Base-by-base conservation (phyloP, 2,888 invertebrate species). In the Celastrina argiolus region DNA sequence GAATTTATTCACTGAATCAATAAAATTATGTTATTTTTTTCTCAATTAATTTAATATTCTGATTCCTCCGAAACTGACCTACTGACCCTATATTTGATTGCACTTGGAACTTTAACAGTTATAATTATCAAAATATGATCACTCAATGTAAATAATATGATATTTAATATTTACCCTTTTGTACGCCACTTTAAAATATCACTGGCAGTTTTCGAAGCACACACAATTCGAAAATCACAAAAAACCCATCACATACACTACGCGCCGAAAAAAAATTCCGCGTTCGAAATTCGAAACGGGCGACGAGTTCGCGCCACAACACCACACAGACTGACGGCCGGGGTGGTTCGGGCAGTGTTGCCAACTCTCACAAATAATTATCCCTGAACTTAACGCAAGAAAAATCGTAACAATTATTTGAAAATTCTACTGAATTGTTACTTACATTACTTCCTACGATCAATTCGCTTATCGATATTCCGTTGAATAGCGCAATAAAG, bases 181-280 rank as follows among this genome's bases (percentile, higher is more conserved):
- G 12, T 22, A 51, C 51, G 18, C 10, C 51, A 51, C 51, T 51
- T 12, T 36, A 12, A 51, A 22, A 51, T 22, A 26, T 22, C 51
- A 51, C 51, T 22, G 22, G 3, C 51, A 36, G 2, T 10, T 36
- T 12, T 1, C 10, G 51, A 2, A 36, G 10, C 51, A 51, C 22
- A 51, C 51, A 51, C 22, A 51, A 18, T 59, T 16, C 31, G 16
- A 4, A 16, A n/a, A 59, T 34, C 34, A 34, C 16, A 51, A 10
- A 6, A 16, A 63, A 28, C 56, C 64, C 64, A 64, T 56, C 12
- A 31, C 65, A 66, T 59, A 31, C 65, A 66, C 65, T 66, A 59
- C 65, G 41, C 65, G 65, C 65, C 58, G 39, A 65, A 56, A 65
- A 12, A 41, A 36, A 41, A 56, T 39, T 58, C 56, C 39, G 39